Evolutionary conservation across 2,888 invertebrate species (phyloP).

Genomic region (Noctua janthe): DNA sequence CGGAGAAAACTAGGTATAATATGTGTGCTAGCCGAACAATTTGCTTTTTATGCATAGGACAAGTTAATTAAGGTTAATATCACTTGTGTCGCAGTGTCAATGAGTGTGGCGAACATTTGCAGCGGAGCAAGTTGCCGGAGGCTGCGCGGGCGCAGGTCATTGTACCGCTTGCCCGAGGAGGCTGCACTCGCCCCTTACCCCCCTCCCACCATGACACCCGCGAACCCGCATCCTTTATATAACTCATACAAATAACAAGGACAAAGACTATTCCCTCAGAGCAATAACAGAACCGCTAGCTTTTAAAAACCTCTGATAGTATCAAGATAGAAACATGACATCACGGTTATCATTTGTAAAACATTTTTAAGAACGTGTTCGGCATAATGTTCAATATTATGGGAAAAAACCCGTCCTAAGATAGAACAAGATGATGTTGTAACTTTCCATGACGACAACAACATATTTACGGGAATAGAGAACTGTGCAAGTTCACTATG

Average conservation of each 20-base stretch:
- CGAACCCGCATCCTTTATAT: slow-evolving; percentile 76
- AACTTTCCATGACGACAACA: slow-evolving; percentile 2
- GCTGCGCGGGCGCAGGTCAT: slow-evolving; percentile 84
- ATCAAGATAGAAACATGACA: slow-evolving; percentile 18
- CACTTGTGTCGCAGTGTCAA: slow-evolving; percentile 70
- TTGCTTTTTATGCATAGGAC: slow-evolving; percentile 58
- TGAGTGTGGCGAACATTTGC: slow-evolving; percentile 80
- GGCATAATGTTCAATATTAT: slow-evolving; percentile 23
- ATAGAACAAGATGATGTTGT: slow-evolving; percentile 17
- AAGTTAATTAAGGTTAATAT: slow-evolving; percentile 74
- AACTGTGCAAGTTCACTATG: slow-evolving; percentile 2
- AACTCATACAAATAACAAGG: slow-evolving; percentile 66
- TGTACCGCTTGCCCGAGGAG: slow-evolving; percentile 81
- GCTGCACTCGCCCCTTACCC: slow-evolving; percentile 80
- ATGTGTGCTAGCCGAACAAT: slow-evolving; percentile 47
- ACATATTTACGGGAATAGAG: slow-evolving; percentile 10
- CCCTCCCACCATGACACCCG: slow-evolving; percentile 69
- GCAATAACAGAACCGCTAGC: slow-evolving; percentile 3
- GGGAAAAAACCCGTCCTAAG: slow-evolving; percentile 18
- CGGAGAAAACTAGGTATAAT: slow-evolving; percentile 51
- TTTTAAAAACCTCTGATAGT: slow-evolving; percentile 16
- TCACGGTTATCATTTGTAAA: slow-evolving; percentile 22
- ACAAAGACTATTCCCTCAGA: slow-evolving; percentile 42
- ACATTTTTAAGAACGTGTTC: slow-evolving; percentile 27
- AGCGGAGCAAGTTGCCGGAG: slow-evolving; percentile 77